Evolutionary conservation across 2,113 vertebrate genomes (phyloP).

Genomic region (Zeus faber): DNA sequence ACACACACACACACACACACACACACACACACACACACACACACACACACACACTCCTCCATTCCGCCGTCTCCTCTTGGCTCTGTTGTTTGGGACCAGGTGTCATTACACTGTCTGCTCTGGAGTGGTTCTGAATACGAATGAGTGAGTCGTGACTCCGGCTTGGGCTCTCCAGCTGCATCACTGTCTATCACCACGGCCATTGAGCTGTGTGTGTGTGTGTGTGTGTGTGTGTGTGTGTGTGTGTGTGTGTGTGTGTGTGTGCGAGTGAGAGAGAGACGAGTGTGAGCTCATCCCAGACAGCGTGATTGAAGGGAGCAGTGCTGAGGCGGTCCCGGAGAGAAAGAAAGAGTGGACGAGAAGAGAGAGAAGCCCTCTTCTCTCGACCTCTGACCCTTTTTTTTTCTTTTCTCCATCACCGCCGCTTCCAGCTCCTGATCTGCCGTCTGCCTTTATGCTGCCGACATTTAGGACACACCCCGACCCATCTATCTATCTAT

Average conservation of each 20-base stretch:
- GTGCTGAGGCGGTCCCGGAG: neutral
- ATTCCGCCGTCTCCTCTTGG: too few relatives aligned
- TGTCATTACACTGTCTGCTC: constrained; percentile 44
- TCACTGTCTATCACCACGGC: neutral
- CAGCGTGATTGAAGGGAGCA: neutral
- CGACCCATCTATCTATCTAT: too few relatives aligned
- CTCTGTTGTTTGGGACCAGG: constrained; percentile 25
- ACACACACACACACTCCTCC: constrained; percentile 6
- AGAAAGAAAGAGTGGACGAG: neutral
- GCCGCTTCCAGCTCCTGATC: neutral
- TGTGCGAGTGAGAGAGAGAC: neutral
- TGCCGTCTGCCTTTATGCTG: too few relatives aligned
- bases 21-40: too few relatives aligned
- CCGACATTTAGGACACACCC: too few relatives aligned
- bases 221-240: constrained; percentile 6
- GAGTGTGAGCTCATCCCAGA: neutral
- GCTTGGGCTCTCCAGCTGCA: constrained; percentile 18
- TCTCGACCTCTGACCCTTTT: neutral
- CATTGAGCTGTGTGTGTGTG: neutral
- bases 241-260: constrained; percentile 1
- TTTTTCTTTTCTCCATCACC: too few relatives aligned
- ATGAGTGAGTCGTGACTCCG: constrained; percentile 66
- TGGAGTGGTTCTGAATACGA: constrained; percentile 62
- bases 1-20: too few relatives aligned
- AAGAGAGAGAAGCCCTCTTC: neutral